Base-by-base conservation (phyloP, 1,140 invertebrate genomes). In the Anagrus nilaparvatae region DNA sequence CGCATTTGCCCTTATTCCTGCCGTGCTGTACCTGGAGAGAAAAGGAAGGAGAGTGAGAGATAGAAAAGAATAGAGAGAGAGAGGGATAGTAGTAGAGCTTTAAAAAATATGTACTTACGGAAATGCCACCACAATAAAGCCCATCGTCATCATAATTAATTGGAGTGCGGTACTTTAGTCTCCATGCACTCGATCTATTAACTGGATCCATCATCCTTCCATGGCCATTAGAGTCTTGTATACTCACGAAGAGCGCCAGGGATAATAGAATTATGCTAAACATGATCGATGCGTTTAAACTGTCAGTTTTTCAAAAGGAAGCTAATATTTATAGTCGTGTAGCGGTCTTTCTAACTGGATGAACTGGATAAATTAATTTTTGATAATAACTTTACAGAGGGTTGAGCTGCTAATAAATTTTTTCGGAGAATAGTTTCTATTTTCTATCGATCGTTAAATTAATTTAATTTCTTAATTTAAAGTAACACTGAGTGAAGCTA, bases 151-250 rank as follows among this genome's bases (percentile, higher is more conserved):
- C 60, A 25, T 69, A 79, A 55, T 88, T 83, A 29, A 72, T 67
- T 3, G 78, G 75, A 3, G 82, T 84, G 41, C 76, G 68, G 60
- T 81, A 86, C 14, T 81, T 80, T 51, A 74, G 78, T 20, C 84
- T 70, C 78, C 79, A 84, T 16, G 78, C 63, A 12, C 74, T 72
- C 38, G 74, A 74, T 37, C 82, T 69, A 37, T 75, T 74, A 4
- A 77, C 70, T 0, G 82, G 83, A 46, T 76, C 70, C 43, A 81
- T 51, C 53, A 85, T 60, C 60, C 77, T 74, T 10, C 82, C 83
- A 62, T 85, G 82, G 5, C 72, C 75, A 25, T 51, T 13, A 31
- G 20, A 17, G 7, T 1, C 19, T 5, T 19, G 37, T 25, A 47
- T 19, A 30, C 39, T 18, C 5, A 42, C 5, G 5, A 42, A 0